phyloP scores from a whole-genome alignment of 1,140 invertebrate genomes.

The Drosophila rhopaloa region DNA sequence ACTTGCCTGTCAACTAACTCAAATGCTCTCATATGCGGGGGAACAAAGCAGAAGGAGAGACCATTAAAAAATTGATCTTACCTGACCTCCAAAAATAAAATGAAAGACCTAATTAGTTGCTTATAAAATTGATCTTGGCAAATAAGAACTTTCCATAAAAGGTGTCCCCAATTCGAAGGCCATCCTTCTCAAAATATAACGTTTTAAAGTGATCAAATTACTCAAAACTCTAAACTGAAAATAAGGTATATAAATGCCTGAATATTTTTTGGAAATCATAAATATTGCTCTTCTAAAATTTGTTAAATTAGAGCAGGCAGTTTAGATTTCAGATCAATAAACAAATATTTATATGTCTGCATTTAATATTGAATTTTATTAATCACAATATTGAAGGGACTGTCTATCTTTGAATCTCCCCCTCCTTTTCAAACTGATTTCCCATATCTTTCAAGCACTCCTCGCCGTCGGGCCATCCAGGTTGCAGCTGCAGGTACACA shows the following conservation, averaged over 20 bases:
- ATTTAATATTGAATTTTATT: too few species aligned
- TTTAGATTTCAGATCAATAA: not conserved
- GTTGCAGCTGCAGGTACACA: slow-evolving; percentile 40
- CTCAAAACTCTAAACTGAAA: not conserved
- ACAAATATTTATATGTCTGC: not conserved
- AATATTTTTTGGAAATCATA: not conserved
- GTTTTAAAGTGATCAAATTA: slow-evolving; percentile 18
- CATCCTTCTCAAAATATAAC: slow-evolving; percentile 21
- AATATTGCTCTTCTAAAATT: not conserved
- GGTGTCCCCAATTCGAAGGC: slow-evolving; percentile 15
- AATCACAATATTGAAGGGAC: too few species aligned
- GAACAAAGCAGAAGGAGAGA: not conserved
- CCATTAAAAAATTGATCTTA: slow-evolving; percentile 27
- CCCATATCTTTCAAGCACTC: slow-evolving; percentile 21
- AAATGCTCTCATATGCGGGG: slow-evolving; percentile 8
- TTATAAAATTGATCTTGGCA: slow-evolving; percentile 27
- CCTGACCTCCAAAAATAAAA: slow-evolving; percentile 22
- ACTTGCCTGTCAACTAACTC: slow-evolving; percentile 17
- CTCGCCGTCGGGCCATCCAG: slow-evolving; percentile 9
- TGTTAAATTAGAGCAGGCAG: not conserved
- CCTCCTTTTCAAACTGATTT: not conserved
- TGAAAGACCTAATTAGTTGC: slow-evolving; percentile 26
- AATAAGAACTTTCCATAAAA: not conserved
- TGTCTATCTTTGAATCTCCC: too few species aligned
- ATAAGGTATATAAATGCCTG: too few species aligned